phyloP scores from a whole-genome alignment of 92 coral and sea anemone genomes.

The Anthopleura xanthogrammica region DNA sequence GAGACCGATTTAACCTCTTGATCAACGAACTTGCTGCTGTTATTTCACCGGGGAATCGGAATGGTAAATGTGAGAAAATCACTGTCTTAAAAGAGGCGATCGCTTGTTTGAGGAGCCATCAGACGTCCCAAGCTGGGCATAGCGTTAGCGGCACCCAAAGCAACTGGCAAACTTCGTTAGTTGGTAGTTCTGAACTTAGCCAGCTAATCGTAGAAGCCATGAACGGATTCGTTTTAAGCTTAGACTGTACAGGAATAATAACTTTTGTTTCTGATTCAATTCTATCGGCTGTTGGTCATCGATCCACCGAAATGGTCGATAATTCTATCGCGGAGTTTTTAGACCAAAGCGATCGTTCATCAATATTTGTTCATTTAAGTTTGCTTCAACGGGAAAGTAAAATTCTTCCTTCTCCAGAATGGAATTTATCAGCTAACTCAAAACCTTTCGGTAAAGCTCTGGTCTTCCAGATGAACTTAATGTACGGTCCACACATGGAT shows the following conservation, averaged over 20 bases:
- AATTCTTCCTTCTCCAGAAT: neutral
- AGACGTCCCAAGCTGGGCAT: neutral
- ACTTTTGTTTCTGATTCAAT: constrained; percentile 42
- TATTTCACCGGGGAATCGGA: constrained; percentile 14
- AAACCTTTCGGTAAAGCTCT: neutral
- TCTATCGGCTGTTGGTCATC: constrained; percentile 43
- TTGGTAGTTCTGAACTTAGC: constrained; percentile 50
- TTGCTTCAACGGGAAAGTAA: constrained; percentile 13
- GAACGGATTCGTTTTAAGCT: constrained; percentile 32
- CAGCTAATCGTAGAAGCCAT: constrained; percentile 46
- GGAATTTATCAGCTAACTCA: neutral
- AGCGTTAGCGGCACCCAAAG: neutral
- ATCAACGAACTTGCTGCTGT: constrained; percentile 52
- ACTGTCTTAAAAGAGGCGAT: constrained; percentile 38
- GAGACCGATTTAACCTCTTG: constrained; percentile 63
- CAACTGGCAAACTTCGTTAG: constrained; percentile 62
- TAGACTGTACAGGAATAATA: constrained; percentile 45
- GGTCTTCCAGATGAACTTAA: constrained; percentile 11
- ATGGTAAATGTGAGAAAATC: constrained; percentile 25
- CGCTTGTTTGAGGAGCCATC: constrained; percentile 31
- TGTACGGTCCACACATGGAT: constrained; percentile 15
- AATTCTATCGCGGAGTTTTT: constrained; percentile 44
- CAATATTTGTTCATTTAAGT: constrained; percentile 39
- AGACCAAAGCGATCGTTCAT: constrained; percentile 41
- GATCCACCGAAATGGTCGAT: constrained; percentile 27